Evolutionary conservation across 1,140 invertebrate species (phyloP).

Genomic region (Drosophila novamexicana): DNA sequence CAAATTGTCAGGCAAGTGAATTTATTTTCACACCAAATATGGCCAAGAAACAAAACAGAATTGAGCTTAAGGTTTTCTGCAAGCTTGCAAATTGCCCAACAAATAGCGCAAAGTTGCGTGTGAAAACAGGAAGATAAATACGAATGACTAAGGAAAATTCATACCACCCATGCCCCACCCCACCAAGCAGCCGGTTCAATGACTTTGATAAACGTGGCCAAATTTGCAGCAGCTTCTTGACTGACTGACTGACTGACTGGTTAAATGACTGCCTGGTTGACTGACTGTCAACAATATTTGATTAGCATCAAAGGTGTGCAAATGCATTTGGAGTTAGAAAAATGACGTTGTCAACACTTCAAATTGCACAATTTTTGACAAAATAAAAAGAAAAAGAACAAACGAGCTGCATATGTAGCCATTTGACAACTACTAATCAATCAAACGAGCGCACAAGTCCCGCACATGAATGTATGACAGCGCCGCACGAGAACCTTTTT

Average conservation of each 20-base stretch:
- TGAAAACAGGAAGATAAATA: slow-evolving; percentile 58
- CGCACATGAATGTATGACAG: slow-evolving; percentile 62
- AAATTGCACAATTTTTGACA: slow-evolving; percentile 29
- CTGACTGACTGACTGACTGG: slow-evolving; percentile 26
- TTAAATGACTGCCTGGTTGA: slow-evolving; percentile 35
- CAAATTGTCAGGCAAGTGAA: slow-evolving; percentile 22
- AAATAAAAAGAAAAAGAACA: neutral
- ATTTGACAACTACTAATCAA: slow-evolving; percentile 77
- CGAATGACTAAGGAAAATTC: slow-evolving; percentile 40
- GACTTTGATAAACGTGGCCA: slow-evolving; percentile 60
- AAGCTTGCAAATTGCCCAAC: slow-evolving; percentile 48
- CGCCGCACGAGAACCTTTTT: slow-evolving; percentile 66
- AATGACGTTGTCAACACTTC: slow-evolving; percentile 66
- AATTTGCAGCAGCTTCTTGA: slow-evolving; percentile 41
- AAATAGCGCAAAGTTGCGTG: slow-evolving; percentile 37
- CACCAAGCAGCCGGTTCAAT: slow-evolving; percentile 25
- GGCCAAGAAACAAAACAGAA: slow-evolving; percentile 31
- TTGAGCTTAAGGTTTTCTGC: slow-evolving; percentile 19
- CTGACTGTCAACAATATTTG: slow-evolving; percentile 63
- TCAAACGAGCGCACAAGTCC: slow-evolving; percentile 54
- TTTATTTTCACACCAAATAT: slow-evolving; percentile 38
- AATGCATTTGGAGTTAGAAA: slow-evolving; percentile 59
- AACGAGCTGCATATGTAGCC: slow-evolving; percentile 49
- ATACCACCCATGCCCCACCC: neutral
- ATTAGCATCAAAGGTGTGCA: slow-evolving; percentile 53